Base-by-base conservation (phyloP, 2,797 vertebrate genomes). In the Chaetodon trifasciatus region DNA sequence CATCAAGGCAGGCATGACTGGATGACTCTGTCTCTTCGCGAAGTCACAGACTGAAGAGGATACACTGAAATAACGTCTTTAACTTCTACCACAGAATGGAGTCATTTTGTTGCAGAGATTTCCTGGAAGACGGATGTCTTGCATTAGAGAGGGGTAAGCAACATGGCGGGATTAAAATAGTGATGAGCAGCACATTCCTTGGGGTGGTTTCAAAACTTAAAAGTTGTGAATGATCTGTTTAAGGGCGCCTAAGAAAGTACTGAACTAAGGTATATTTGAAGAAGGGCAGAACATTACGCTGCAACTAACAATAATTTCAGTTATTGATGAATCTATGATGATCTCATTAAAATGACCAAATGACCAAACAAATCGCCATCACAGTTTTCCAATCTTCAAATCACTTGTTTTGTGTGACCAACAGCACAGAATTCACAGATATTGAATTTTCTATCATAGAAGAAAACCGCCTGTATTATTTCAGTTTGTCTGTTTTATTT, bases 121-220 rank as follows among this genome's bases (percentile, higher is more conserved):
- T 71, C 44, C 21, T 70, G 9, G 8, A 63, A 62, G 44, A 35
- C 35, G 40, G 28, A 35, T 39, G 35, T 23, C 47, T 67, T 72
- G 58, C 24, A 37, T 74, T 74, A 52, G 6, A 71, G 32, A 76
- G 37, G 68, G 39, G 74, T n/a, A 52, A 35, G 39, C 67, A 85
- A 62, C 74, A 70, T 23, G 16, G 64, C 15, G 3, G 11, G 42
- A 62, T 71, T 79, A 50, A 78, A 64, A 67, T n/a, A 55, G 24
- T 58, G 42, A 61, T n/a, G 62, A 57, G 44, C 3, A 3, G n/a
- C 3, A 40, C 37, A 49, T 40, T 70, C 17, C n/a, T 46, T 53
- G 55, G 21, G 72, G 69, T 50, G 55, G 23, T 56, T 39, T 76
- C n/a, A 46, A 68, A 68, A 77, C 7, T 46, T 28, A 50, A 42